These are phyloP conservation scores for Scaeva pyrastri DNA, from an alignment of 2,888 invertebrate species.

Conservation along the genomic window DNA sequence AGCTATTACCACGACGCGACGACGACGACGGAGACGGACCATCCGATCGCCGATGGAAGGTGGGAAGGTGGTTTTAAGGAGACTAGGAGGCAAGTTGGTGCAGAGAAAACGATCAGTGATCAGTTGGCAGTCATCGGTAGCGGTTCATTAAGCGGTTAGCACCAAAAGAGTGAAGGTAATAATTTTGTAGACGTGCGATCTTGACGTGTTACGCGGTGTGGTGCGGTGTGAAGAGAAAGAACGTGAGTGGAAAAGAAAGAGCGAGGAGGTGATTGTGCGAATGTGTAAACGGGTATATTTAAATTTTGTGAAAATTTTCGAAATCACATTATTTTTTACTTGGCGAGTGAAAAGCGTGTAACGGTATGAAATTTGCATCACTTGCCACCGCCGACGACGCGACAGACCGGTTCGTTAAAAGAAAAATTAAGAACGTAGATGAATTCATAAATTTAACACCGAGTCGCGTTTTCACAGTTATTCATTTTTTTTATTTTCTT, in stretches of 20 bases:
- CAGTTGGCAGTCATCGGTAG: conserved; percentile 74
- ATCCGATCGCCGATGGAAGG: no score
- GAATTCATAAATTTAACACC: conserved; percentile 44
- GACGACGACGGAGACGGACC: no score
- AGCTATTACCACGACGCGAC: not conserved
- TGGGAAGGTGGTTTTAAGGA: conserved; percentile 13
- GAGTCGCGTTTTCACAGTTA: conserved; percentile 40
- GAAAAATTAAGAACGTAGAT: conserved; percentile 30
- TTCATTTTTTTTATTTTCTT: not conserved
- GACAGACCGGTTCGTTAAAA: conserved; percentile 43
- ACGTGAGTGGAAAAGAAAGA: not conserved
- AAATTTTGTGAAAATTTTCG: conserved; percentile 15
- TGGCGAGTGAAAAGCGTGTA: conserved; percentile 45
- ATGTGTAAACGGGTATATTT: conserved; percentile 7
- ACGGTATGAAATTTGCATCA: conserved; percentile 49
- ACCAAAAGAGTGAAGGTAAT: not conserved
- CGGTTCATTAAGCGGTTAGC: conserved; percentile 62
- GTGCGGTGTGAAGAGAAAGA: conserved; percentile 27
- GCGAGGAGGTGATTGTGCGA: not conserved
- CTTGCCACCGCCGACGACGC: no score
- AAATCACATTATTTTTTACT: conserved; percentile 30
- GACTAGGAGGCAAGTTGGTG: conserved; percentile 57
- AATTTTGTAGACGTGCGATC: not conserved
- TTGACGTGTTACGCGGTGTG: conserved; percentile 23
- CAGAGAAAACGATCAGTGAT: conserved; percentile 72